Evolutionary conservation across 2,888 invertebrate species (phyloP), one percentile per base, ranked within the genome.

Genomic region (Flexamia atlantica): DNA sequence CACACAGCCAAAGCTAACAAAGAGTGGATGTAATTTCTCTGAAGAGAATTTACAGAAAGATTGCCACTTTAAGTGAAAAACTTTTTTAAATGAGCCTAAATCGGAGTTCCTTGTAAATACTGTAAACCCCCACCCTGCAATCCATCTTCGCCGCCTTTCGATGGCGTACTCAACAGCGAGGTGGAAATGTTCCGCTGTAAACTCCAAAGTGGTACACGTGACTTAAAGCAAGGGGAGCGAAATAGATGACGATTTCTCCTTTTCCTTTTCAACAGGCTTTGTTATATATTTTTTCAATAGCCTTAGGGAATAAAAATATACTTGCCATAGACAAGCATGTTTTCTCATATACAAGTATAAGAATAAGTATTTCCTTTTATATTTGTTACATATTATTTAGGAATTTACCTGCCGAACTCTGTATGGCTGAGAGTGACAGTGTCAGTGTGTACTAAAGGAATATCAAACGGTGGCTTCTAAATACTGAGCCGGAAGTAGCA

Each of bases 131-230:
- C 53, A 23, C 20, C 28, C 17, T 14, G 64, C 64, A 64, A 64
- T 64, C 64, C 64, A 64, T 64, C 64, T 64, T 64, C 9, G 17
- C 64, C 64, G 25, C 64, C 28, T 64, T 5, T 5, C 28, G 57
- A 57, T 57, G 57, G 46, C 14, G 46, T 7, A 46, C 46, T 17
- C n/a, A 17, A 17, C 46, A 17, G 46, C 46, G 46, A 12, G 46
- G 53, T 53, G 53, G 53, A 53, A 53, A 53, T 23, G 53, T 23
- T 20, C 23, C 5, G 23, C 23, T 53, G 53, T 53, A 53, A 53
- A 53, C 53, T 53, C 20, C 23, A 53, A 53, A 64, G 64, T 28
- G 25, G 64, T 9, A 23, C 57, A 57, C 57, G 57, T 20, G 57
- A 57, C 57, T 57, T n/a, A 12, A 17, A 12, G 7, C 2, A 57